Evolutionary conservation across 2,113 vertebrate species (phyloP), one percentile per base, ranked within the genome.

Genomic region (Brachionichthys hirsutus): DNA sequence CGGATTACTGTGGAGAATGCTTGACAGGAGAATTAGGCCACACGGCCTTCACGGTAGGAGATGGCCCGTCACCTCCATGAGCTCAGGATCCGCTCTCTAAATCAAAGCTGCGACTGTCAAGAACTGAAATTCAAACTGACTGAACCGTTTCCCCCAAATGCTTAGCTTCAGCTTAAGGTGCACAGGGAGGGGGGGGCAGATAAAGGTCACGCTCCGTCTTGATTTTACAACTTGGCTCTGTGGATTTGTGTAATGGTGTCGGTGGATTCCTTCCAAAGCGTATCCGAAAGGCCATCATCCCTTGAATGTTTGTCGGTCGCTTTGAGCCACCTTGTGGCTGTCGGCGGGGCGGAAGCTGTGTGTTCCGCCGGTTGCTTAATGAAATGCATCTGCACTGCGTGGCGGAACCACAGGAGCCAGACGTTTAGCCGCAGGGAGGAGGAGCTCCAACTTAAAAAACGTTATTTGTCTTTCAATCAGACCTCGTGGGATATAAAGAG

Each of bases 281-380:
- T 53, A 69, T 58, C 48, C 63, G 45, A 51, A 66, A 50, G 12
- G 22, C 16, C 35, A 5, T 46, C 35, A 5, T 46, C 5, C n/a
- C 48, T 15, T 58, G 58, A 62, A 53, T 75, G 20, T 64, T 75
- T 55, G 18, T 74, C 38, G 24, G 60, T 34, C 42, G 11, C 50
- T 49, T n/a, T 59, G 46, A 66, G 63, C 8, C 52, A 38, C 40
- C 19, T 56, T 1, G 10, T 41, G 43, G 57, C 30, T 44, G 36
- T 12, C 16, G 54, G 71, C 48, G 6, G 68, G 44, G 55, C 51
- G 49, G 72, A 80, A 78, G 54, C 42, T 58, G 62, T 73, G 77
- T 72, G 60, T 75, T 75, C 75, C 77, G 70, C 62, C 75, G 79
- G 77, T 51, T 63, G 46, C 54, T 58, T 47, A 65, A 53, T 73